A percentile compares a stretch with the other conserved stretches of the same genome.
Conservation (phyloP, 2,888 invertebrate genomes). For the Embidobia sp. region DNA sequence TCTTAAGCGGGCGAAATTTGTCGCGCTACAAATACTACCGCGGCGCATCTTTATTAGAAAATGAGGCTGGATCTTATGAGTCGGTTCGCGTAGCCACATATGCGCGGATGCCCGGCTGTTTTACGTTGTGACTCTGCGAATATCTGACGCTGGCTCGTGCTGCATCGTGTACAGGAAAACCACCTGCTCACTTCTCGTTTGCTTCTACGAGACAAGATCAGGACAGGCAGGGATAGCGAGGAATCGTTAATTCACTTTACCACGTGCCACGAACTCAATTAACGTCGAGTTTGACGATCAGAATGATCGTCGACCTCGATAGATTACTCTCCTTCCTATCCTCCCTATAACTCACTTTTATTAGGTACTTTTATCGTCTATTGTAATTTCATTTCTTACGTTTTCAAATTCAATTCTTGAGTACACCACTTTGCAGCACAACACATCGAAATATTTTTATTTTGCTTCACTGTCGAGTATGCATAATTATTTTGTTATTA, state of each 20-base stretch:
- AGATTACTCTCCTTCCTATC: conserved; percentile 47
- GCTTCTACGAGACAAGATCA: conserved; percentile 61
- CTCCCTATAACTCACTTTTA: conserved; percentile 59
- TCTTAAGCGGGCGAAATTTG: conserved; percentile 68
- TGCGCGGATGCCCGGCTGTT: conserved; percentile 64
- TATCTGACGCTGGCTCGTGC: conserved; percentile 41
- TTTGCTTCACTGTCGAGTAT: neutral
- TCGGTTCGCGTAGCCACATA: conserved; percentile 56
- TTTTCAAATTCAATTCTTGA: conserved; percentile 52
- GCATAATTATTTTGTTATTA: too few species aligned
- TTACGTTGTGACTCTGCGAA: conserved; percentile 57
- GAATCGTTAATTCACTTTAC: conserved; percentile 78
- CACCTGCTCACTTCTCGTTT: conserved; percentile 64
- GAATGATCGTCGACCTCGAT: conserved; percentile 67
- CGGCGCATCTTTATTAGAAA: conserved; percentile 67
- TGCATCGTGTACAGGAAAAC: conserved; percentile 55
- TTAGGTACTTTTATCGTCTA: conserved; percentile 61
- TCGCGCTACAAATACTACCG: conserved; percentile 72
- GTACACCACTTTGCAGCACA: too few species aligned
- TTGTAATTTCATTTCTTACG: conserved; percentile 61
- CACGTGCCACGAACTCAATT: conserved; percentile 77
- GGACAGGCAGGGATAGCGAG: conserved; percentile 62
- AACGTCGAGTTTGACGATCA: conserved; percentile 76
- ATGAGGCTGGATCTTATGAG: conserved; percentile 60
- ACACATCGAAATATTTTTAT: conserved; percentile 26